Percentiles rank a stretch among this genome's conserved stretches.
Conservation (phyloP, 2,888 invertebrate species). For the Drosophila ezoana region DNA sequence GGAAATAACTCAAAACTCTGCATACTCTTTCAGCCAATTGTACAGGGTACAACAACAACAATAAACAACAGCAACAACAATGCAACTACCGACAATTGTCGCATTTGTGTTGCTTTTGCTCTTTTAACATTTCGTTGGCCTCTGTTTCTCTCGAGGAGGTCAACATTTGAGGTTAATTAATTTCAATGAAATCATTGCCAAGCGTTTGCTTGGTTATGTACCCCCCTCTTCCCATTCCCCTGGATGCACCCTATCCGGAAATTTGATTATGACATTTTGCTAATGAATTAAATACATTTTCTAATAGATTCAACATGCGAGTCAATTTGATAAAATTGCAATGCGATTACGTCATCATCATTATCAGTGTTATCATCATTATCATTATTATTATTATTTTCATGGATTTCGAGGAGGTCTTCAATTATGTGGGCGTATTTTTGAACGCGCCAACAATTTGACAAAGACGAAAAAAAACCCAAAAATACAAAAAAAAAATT, state of each 20-base stretch:
- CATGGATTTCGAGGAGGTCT: background rate
- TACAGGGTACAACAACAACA: slow-evolving; percentile 15
- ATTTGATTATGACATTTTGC: background rate
- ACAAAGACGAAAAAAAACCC: background rate
- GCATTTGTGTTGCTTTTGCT: slow-evolving; percentile 42
- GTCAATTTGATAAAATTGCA: slow-evolving; percentile 4
- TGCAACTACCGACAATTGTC: slow-evolving; percentile 52
- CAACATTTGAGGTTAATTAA: slow-evolving; percentile 70
- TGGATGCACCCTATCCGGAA: background rate
- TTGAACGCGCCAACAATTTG: slow-evolving; percentile 13
- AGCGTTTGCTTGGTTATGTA: slow-evolving; percentile 5
- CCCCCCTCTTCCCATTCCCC: background rate
- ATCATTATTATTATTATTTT: slow-evolving; percentile 10
- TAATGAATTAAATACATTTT: slow-evolving; percentile 2
- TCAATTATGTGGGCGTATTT: slow-evolving; percentile 20
- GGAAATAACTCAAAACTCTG: background rate
- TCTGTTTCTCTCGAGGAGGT: slow-evolving; percentile 47
- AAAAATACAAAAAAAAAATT: background rate
- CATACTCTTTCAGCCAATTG: background rate
- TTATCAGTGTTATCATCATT: slow-evolving; percentile 13
- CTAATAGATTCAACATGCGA: slow-evolving; percentile 1
- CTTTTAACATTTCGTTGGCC: slow-evolving; percentile 41
- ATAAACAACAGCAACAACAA: slow-evolving; percentile 23
- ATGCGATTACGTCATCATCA: slow-evolving; percentile 9
- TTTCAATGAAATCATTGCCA: slow-evolving; percentile 75